phyloP scores from a whole-genome alignment of 2,113 vertebrate species.

The Scophthalmus maximus region DNA sequence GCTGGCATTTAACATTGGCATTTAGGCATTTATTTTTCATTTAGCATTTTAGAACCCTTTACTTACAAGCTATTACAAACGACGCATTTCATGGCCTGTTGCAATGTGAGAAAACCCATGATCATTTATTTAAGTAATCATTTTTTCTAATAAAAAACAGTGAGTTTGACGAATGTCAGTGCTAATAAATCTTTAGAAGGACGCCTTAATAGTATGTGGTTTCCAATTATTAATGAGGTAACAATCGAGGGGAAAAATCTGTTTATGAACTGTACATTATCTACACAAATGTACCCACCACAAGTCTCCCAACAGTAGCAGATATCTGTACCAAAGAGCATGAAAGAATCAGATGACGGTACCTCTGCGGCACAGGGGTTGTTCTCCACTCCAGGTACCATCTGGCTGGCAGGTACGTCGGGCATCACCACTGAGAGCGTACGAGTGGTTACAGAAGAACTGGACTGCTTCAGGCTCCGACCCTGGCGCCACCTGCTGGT shows the following conservation, averaged over 20 bases:
- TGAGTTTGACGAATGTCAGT: not conserved
- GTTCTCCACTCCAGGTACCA: conserved; percentile 81
- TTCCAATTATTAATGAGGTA: not conserved
- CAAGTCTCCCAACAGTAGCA: too few species aligned
- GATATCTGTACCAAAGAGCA: too few species aligned
- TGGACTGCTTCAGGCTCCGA: conserved; percentile 83
- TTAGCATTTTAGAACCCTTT: not conserved
- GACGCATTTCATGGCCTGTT: not conserved
- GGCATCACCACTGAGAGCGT: conserved; percentile 89
- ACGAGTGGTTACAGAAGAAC: conserved; percentile 93
- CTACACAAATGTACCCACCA: too few species aligned
- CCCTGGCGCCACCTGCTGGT: conserved; percentile 83
- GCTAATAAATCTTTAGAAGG: not conserved
- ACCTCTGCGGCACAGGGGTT: conserved; percentile 84
- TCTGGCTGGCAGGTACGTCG: conserved; percentile 87
- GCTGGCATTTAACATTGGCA: conserved; percentile 1
- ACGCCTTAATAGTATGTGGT: not conserved
- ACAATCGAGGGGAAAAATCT: not conserved
- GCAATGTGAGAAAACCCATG: not conserved
- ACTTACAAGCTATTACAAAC: not conserved
- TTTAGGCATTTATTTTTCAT: not conserved
- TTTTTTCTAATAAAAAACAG: not conserved
- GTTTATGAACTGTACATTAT: too few species aligned
- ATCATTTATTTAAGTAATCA: not conserved
- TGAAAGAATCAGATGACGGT: not conserved